Conservation (phyloP, 2,113 vertebrate species). For the Peromyscus polionotus region DNA sequence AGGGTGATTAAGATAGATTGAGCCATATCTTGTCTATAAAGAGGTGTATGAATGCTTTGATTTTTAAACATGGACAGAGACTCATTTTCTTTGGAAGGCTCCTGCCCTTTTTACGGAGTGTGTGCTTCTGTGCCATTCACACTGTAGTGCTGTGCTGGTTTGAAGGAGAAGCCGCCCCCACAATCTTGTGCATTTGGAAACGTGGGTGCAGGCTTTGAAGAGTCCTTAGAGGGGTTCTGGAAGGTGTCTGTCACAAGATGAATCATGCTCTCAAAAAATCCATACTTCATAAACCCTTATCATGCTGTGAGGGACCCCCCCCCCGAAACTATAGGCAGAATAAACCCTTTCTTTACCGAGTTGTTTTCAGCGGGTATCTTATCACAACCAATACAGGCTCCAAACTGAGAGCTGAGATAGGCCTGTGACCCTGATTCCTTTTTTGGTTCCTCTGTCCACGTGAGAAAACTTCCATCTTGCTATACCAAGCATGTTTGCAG, state of each 20-base stretch:
- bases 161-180: not conserved
- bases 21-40: not conserved
- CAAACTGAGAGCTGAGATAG: not conserved
- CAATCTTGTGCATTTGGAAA: not conserved
- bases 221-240: not conserved
- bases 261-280: no score
- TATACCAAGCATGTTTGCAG: not conserved
- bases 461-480: no score
- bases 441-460: not conserved
- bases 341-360: not conserved
- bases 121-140: not conserved
- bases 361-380: not conserved
- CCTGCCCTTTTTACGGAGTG: rapidly evolving
- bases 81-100: not conserved
- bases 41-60: not conserved
- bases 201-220: no score
- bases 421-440: not conserved
- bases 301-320: not conserved
- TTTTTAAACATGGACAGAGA: not conserved
- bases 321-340: not conserved
- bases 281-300: no score
- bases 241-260: not conserved
- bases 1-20: not conserved
- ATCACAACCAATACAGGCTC: not conserved
- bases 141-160: not conserved